These are phyloP conservation scores for Platysteira castanea DNA, from an alignment of 2,113 vertebrate genomes.

Conservation along the genomic window DNA sequence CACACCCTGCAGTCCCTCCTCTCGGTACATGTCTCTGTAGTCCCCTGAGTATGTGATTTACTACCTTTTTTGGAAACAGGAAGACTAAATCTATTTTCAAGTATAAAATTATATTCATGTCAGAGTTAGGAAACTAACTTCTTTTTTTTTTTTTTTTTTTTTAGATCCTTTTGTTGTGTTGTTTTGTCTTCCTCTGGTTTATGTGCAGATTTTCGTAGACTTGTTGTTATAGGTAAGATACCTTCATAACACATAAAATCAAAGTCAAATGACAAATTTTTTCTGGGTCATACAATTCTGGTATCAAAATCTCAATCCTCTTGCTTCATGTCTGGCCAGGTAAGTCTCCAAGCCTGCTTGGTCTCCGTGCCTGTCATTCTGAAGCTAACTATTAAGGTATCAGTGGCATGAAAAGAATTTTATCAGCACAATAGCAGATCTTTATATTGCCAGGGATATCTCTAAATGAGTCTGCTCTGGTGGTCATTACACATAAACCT, in stretches of 20 bases:
- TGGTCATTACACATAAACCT: not conserved
- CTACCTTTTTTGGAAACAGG: slow-evolving; percentile 29
- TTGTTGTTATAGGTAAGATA: not conserved
- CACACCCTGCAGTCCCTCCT: slow-evolving; percentile 1
- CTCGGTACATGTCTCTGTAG: not conserved
- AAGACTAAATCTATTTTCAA: slow-evolving; percentile 28
- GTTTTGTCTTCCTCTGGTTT: not conserved
- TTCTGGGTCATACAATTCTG: not conserved
- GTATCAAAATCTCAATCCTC: not conserved
- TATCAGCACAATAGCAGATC: slow-evolving; percentile 24
- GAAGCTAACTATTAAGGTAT: not conserved
- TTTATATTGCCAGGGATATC: slow-evolving; percentile 22
- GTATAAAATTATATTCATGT: slow-evolving; percentile 9
- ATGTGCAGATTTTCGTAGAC: not conserved
- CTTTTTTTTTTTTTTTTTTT: not conserved
- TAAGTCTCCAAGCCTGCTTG: not conserved
- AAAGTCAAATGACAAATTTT: not conserved
- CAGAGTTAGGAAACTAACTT: not conserved
- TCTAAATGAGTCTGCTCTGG: slow-evolving; percentile 12
- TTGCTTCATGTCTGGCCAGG: not conserved
- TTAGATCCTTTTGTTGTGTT: not conserved
- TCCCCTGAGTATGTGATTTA: slow-evolving; percentile 35
- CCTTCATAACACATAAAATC: not conserved
- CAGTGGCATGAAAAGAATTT: slow-evolving; percentile 59
- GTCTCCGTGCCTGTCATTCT: not conserved